phyloP scores from a whole-genome alignment of 2,113 vertebrate species.

The Polypterus senegalus region DNA sequence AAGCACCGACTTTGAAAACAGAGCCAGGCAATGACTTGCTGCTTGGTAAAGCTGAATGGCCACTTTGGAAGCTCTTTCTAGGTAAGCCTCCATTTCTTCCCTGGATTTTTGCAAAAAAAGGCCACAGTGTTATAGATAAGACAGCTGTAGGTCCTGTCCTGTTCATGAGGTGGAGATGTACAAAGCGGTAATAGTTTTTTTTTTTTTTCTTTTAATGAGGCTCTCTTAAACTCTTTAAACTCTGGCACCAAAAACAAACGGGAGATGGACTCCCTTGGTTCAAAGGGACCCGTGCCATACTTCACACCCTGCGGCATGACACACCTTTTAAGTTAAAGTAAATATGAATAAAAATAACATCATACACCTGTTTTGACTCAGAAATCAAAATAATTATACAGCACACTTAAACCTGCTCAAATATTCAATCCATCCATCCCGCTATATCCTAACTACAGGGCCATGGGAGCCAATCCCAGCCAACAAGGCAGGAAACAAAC shows the following conservation, averaged over 20 bases:
- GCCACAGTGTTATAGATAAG: conserved; percentile 54
- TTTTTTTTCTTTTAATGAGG: conserved; percentile 11
- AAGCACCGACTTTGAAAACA: too few species aligned
- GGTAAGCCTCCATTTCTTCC: conserved; percentile 40
- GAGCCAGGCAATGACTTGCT: too few species aligned
- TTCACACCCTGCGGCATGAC: neutral
- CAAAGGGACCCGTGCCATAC: neutral
- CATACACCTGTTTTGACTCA: conserved; percentile 7
- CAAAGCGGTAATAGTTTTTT: conserved; percentile 67
- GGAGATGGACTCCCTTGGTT: neutral
- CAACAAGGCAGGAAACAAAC: too few species aligned
- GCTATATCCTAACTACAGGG: too few species aligned
- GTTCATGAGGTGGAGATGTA: conserved; percentile 15
- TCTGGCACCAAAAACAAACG: neutral
- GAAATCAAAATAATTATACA: conserved; percentile 1
- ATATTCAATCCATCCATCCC: too few species aligned
- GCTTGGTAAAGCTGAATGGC: too few species aligned
- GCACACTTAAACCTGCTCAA: neutral
- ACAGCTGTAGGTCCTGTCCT: conserved; percentile 64
- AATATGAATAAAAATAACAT: neutral
- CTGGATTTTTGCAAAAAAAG: conserved; percentile 63
- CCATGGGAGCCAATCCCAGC: too few species aligned
- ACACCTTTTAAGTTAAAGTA: neutral
- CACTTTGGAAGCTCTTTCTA: neutral
- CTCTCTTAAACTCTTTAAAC: neutral